A percentile compares a stretch with the other conserved stretches of the same genome.
These are phyloP conservation scores for Melangyna quadrimaculata DNA, from an alignment of 2,888 invertebrate species.

Conservation along the genomic window DNA sequence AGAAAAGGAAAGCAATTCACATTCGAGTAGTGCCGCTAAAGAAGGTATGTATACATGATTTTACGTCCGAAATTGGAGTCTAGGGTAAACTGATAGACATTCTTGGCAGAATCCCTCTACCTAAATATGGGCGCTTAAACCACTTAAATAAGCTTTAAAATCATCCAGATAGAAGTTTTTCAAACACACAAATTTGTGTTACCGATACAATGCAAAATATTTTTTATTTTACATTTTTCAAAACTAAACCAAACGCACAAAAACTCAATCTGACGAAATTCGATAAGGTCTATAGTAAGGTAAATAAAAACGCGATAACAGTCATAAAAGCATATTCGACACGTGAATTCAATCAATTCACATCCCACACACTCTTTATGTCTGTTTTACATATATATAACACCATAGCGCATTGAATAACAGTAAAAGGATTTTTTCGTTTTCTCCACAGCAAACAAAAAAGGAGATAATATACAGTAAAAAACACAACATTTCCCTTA, in stretches of 20 bases:
- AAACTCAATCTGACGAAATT: neutral
- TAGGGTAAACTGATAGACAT: too few species aligned
- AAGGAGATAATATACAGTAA: slow-evolving; percentile 25
- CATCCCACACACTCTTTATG: neutral
- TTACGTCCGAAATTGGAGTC: too few species aligned
- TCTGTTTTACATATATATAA: neutral
- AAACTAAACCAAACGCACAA: neutral
- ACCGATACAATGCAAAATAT: neutral
- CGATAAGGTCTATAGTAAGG: neutral
- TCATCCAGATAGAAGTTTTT: too few species aligned
- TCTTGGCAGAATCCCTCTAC: too few species aligned
- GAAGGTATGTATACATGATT: too few species aligned
- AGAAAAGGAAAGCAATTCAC: too few species aligned
- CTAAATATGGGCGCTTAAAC: too few species aligned
- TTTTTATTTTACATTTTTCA: too few species aligned
- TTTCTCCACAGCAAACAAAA: neutral
- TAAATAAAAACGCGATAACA: neutral
- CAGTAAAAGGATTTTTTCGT: slow-evolving; percentile 18
- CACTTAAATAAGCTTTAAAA: too few species aligned
- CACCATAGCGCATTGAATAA: neutral
- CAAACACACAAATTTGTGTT: too few species aligned
- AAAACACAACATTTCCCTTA: slow-evolving; percentile 18
- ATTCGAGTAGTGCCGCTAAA: too few species aligned
- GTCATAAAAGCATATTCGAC: slow-evolving; percentile 40
- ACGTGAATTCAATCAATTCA: slow-evolving; percentile 67